Evolutionary conservation across 2,113 vertebrate species (phyloP), one percentile per base, ranked within the genome.

Genomic region (Tyto alba): DNA sequence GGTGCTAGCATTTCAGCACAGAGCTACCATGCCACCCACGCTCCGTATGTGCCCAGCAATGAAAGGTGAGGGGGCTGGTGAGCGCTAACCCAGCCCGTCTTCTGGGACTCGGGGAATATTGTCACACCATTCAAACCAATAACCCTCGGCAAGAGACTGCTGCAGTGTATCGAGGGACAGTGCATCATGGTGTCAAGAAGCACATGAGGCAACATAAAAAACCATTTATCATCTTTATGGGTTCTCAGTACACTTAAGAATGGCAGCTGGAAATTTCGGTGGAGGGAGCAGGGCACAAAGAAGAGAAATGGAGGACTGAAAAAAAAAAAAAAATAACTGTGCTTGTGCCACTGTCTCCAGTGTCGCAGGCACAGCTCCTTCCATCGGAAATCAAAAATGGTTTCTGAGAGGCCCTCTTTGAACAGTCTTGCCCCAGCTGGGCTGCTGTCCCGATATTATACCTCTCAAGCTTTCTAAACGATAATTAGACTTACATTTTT

Each of bases 11-110:
- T 79, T 90, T 80, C 85, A 88, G 52, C 81, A 47, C 25, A 95
- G 55, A 78, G 57, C 67, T 64, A 62, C 47, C 3, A 0, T 16
- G 45, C 82, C 71, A 85, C 88, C 75, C 76, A 83, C 4, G 0
- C 48, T 60, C 48, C 0, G 0, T 45, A 22, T 1, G 3, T 1
- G 2, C 11, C 78, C 69, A 16, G 13, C 34, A 13, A 8, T 16
- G 50, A 23, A 48, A 36, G 56, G 50, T 4, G 2, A 79, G 36
- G 38, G 60, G 40, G 68, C 17, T 2, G 36, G 22, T 55, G n/a
- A 91, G 10, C 4, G 7, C 21, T 1, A 62, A 10, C 36, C 18
- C 72, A 30, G 34, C 0, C 0, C 14, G 5, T 60, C 41, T n/a
- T 29, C 27, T 7, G 59, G 63, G 30, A 20, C 52, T 36, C 29